Conservation (phyloP, 1,140 invertebrate genomes). For the Liolophura sinensis region DNA sequence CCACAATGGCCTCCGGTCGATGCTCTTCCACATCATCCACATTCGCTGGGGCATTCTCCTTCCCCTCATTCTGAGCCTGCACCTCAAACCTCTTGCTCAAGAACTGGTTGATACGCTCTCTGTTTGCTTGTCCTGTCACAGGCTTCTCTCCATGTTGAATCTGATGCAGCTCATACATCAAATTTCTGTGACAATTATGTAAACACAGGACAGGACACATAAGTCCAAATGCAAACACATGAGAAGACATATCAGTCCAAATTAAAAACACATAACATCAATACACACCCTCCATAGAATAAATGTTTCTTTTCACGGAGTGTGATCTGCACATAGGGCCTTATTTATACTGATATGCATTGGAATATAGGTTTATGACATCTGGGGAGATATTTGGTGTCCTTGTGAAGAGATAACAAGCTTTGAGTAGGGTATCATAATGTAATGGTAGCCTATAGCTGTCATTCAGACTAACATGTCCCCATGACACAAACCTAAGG, state of each 20-base stretch:
- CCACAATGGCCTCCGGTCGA: conserved; percentile 44
- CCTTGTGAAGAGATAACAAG: no score
- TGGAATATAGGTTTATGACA: no score
- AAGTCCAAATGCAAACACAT: neutral
- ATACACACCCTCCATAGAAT: no score
- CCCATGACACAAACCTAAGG: no score
- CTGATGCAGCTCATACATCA: conserved; percentile 45
- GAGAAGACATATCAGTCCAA: neutral
- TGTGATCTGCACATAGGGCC: no score
- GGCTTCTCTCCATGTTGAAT: conserved; percentile 41
- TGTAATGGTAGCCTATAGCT: no score
- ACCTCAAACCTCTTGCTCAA: conserved; percentile 31
- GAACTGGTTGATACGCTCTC: conserved; percentile 37
- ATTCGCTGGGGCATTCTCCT: conserved; percentile 35
- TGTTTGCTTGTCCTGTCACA: conserved; percentile 40
- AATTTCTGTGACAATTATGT: conserved; percentile 39
- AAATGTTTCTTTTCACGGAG: no score
- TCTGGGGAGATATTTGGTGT: no score
- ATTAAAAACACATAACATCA: neutral
- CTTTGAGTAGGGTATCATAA: no score
- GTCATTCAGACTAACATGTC: no score
- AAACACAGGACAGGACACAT: neutral
- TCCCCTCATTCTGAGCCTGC: conserved; percentile 21
- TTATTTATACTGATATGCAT: no score
- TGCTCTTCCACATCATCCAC: conserved; percentile 40